Conservation (phyloP, 2,888 invertebrate species). For the Spisula subtruncata region DNA sequence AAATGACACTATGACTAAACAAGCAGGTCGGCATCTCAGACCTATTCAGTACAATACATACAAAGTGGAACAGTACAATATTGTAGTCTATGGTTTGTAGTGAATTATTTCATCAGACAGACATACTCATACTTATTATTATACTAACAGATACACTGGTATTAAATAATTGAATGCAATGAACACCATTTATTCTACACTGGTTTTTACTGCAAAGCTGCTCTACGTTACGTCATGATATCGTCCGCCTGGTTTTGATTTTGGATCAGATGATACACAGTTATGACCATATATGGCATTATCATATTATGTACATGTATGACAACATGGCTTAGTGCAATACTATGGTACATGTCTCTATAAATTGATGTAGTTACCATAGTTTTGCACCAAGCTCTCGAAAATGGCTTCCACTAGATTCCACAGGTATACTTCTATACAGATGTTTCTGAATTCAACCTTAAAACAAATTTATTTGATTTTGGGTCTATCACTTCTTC, state of each 20-base stretch:
- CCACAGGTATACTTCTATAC: slow-evolving; percentile 90
- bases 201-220: background rate
- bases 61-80: too few species aligned
- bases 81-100: background rate
- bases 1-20: background rate
- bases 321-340: too few species aligned
- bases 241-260: background rate
- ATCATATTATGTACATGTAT: slow-evolving; percentile 5
- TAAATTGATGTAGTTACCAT: too few species aligned
- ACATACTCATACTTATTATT: too few species aligned
- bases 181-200: slow-evolving; percentile 6
- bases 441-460: slow-evolving; percentile 98
- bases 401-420: background rate
- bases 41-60: background rate
- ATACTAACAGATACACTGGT: background rate
- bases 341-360: too few species aligned
- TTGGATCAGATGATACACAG: slow-evolving; percentile 9
- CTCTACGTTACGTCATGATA: background rate
- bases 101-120: background rate
- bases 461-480: slow-evolving; percentile 97
- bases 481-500: slow-evolving; percentile 99
- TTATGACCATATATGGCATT: too few species aligned
- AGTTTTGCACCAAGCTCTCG: too few species aligned
- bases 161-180: background rate
- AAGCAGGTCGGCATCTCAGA: background rate